phyloP scores from a whole-genome alignment of 2,888 invertebrate species.

The Nyleta sp. region DNA sequence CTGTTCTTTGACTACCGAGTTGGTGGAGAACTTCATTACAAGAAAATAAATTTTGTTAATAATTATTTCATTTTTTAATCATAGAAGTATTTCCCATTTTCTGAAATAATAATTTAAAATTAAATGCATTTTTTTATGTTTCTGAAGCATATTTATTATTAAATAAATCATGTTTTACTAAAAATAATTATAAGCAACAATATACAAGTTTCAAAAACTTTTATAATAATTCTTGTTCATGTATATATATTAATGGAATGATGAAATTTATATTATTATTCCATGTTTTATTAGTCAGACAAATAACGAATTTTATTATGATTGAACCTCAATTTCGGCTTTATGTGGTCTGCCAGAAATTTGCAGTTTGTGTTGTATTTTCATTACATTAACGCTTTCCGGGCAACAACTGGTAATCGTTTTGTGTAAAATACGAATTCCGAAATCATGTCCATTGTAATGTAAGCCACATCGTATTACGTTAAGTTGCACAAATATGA shows the following conservation, averaged over 20 bases:
- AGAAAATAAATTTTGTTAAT: too few relatives aligned
- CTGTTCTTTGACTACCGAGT: too few relatives aligned
- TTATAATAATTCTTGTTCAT: too few relatives aligned
- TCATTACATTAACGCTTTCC: conserved; percentile 37
- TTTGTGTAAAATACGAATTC: conserved; percentile 21
- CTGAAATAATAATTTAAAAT: too few relatives aligned
- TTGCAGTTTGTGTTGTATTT: conserved; percentile 27
- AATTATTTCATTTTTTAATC: too few relatives aligned
- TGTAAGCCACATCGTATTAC: conserved; percentile 35
- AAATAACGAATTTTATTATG: conserved; percentile 18
- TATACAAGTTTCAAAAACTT: too few relatives aligned
- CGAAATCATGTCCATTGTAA: conserved; percentile 31
- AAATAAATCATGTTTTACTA: too few relatives aligned
- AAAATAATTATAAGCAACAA: too few relatives aligned
- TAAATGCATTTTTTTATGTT: too few relatives aligned
- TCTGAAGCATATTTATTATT: too few relatives aligned
- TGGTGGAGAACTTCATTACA: too few relatives aligned
- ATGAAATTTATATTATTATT: conserved; percentile 6
- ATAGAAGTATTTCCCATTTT: too few relatives aligned
- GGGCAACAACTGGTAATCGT: conserved; percentile 12
- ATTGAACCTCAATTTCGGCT: conserved; percentile 8
- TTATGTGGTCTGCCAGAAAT: conserved; percentile 13
- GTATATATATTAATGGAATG: not conserved
- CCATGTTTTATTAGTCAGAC: conserved; percentile 1
- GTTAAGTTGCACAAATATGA: conserved; percentile 48